Percentiles rank a stretch among this genome's conserved stretches.
These are phyloP conservation scores for Polypedilum vanderplanki DNA, from an alignment of 1,140 invertebrate species.

Conservation along the genomic window DNA sequence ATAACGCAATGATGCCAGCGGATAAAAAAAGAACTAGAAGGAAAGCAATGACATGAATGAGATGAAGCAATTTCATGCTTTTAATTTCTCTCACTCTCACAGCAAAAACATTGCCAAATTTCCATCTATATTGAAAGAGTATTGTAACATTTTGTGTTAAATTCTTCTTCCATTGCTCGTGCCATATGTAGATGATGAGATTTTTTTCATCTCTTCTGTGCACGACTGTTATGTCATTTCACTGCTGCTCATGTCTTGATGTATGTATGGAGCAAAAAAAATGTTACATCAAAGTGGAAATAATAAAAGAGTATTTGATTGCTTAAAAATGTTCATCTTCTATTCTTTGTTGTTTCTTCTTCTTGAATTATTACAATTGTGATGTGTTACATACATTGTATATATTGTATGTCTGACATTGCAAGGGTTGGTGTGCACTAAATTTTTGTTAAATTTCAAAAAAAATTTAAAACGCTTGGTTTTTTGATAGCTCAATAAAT, in stretches of 20 bases:
- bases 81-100: background rate
- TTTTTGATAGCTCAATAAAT: too few relatives aligned
- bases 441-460: too few relatives aligned
- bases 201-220: background rate
- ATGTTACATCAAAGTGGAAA: background rate
- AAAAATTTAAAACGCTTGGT: too few relatives aligned
- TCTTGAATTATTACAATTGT: background rate
- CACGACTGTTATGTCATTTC: background rate
- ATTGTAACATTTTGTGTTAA: background rate
- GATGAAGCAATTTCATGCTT: background rate
- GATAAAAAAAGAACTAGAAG: too few relatives aligned
- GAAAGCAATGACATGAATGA: too few relatives aligned
- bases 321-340: background rate
- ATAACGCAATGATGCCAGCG: too few relatives aligned
- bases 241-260: background rate
- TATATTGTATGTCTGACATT: too few relatives aligned
- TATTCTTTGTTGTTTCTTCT: background rate
- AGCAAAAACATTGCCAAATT: background rate
- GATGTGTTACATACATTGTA: too few relatives aligned
- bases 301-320: conserved; percentile 14
- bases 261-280: background rate
- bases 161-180: background rate
- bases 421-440: too few relatives aligned
- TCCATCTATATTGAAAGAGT: background rate
- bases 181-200: conserved; percentile 17